These are phyloP conservation scores for Gopherus flavomarginatus DNA, from an alignment of 2,113 vertebrate species.

Conservation along the genomic window DNA sequence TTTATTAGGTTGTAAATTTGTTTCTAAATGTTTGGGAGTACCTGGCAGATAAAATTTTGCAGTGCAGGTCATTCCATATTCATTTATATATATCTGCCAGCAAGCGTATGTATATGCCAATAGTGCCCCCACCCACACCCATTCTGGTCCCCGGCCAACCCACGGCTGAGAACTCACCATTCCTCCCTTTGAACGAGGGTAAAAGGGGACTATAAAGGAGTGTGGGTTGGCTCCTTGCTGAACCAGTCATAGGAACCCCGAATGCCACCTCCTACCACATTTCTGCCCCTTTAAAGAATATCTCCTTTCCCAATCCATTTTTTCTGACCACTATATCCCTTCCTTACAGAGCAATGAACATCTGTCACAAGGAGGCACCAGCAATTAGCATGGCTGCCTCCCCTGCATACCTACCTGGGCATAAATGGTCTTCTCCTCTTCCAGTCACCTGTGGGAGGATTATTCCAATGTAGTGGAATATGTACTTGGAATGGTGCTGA, in stretches of 20 bases:
- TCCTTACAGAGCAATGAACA: neutral
- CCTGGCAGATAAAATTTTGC: too few species aligned
- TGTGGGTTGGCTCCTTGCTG: neutral
- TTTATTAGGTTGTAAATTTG: too few species aligned
- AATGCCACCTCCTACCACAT: neutral
- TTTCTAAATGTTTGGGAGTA: too few species aligned
- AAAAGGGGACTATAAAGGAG: neutral
- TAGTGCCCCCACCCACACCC: too few species aligned
- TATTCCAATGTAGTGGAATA: too few species aligned
- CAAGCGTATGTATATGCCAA: too few species aligned
- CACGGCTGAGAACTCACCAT: neutral
- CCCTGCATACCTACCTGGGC: neutral
- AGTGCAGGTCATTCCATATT: too few species aligned
- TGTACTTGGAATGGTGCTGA: neutral
- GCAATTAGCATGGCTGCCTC: neutral
- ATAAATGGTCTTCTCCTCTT: neutral
- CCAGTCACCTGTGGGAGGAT: neutral
- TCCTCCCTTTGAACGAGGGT: neutral
- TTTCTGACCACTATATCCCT: neutral
- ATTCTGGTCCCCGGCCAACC: too few species aligned
- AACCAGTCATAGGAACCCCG: neutral
- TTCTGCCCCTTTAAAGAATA: neutral
- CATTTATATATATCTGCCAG: too few species aligned
- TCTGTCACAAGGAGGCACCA: neutral
- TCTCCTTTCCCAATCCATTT: neutral